These are phyloP conservation scores for Chloroclystis v-ata DNA, from an alignment of 2,888 invertebrate genomes.

Conservation along the genomic window DNA sequence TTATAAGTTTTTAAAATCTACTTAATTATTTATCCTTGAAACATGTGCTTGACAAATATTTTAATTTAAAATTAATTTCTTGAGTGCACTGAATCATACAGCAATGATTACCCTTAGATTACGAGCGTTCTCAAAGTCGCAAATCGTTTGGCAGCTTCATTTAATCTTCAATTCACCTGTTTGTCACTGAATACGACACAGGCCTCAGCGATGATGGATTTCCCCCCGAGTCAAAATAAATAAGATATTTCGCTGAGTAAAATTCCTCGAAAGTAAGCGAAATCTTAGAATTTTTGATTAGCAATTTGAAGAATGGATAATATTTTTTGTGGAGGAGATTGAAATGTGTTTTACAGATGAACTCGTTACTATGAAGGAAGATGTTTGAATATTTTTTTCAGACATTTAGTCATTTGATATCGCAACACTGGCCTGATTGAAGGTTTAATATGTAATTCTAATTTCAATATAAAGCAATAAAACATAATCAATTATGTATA, in stretches of 20 bases:
- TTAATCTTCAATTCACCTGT: constrained; percentile 9
- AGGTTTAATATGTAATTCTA: too few relatives aligned
- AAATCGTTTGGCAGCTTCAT: constrained; percentile 2
- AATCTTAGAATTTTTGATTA: constrained; percentile 10
- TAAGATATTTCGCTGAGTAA: constrained; percentile 6
- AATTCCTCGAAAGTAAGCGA: constrained; percentile 1
- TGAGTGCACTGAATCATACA: neutral
- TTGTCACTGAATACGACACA: constrained; percentile 2
- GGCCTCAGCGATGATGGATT: constrained; percentile 5
- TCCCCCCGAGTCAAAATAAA: constrained; percentile 12
- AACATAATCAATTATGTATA: too few relatives aligned
- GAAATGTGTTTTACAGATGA: too few relatives aligned
- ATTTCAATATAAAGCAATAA: too few relatives aligned
- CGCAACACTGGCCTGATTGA: too few relatives aligned
- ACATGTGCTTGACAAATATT: too few relatives aligned
- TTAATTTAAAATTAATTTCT: too few relatives aligned
- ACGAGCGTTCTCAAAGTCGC: neutral
- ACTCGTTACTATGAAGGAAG: too few relatives aligned
- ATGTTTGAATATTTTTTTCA: too few relatives aligned
- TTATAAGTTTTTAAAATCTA: too few relatives aligned
- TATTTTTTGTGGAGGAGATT: neutral
- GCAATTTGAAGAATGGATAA: constrained; percentile 2
- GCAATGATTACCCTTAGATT: neutral
- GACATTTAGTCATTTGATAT: too few relatives aligned
- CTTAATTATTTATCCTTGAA: too few relatives aligned